phyloP scores from a whole-genome alignment of 2,113 vertebrate genomes.

The Cavia porcellus region DNA sequence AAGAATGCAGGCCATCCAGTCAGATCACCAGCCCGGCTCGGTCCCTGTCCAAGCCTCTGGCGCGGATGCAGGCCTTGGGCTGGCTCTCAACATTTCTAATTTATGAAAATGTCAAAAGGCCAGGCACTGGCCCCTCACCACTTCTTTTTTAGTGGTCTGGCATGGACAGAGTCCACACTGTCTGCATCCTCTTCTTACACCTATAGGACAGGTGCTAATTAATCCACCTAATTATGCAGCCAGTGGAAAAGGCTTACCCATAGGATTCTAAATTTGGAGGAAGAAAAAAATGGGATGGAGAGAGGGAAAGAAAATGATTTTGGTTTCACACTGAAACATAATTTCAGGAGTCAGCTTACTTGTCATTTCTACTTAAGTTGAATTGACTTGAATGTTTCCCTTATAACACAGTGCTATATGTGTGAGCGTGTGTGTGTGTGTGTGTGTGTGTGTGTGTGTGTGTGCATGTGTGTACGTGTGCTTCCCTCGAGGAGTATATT shows the following conservation, averaged over 20 bases:
- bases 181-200: slow-evolving; percentile 59
- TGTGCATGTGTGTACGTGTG: no score
- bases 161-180: not conserved
- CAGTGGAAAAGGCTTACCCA: slow-evolving; percentile 51
- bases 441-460: not conserved
- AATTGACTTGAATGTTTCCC: slow-evolving; percentile 44
- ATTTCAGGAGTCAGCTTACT: slow-evolving; percentile 66
- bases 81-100: slow-evolving; percentile 33
- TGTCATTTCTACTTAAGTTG: slow-evolving; percentile 67
- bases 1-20: not conserved
- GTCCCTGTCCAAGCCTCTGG: not conserved
- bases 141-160: slow-evolving; percentile 66
- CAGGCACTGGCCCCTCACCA: not conserved
- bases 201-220: slow-evolving; percentile 78
- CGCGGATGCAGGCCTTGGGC: not conserved
- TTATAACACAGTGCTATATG: not conserved
- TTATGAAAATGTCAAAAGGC: slow-evolving; percentile 53
- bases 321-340: slow-evolving; percentile 48
- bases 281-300: not conserved
- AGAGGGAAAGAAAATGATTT: slow-evolving; percentile 39
- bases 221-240: slow-evolving; percentile 75
- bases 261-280: slow-evolving; percentile 58
- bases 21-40: not conserved
- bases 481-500: not conserved
- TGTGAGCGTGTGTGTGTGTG: not conserved